Conservation (phyloP, 2,113 vertebrate genomes). For the Pteronura brasiliensis region DNA sequence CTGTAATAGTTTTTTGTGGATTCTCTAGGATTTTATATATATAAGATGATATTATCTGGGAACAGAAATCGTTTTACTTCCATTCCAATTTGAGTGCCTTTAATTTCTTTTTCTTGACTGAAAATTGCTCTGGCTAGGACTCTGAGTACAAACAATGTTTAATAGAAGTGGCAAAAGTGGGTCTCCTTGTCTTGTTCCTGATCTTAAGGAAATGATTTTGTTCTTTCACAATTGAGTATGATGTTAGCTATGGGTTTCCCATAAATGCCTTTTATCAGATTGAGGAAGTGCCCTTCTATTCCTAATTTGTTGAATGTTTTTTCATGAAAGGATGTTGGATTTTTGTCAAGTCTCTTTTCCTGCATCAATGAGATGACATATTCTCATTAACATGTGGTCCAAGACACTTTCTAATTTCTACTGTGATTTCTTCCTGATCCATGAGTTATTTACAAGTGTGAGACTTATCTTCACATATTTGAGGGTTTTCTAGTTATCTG, state of each 20-base stretch:
- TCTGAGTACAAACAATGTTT: neutral
- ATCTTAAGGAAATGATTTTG: neutral
- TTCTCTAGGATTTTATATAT: neutral
- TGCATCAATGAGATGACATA: neutral
- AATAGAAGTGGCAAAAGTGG: neutral
- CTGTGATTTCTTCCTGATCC: neutral
- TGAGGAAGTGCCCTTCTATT: neutral
- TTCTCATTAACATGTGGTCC: neutral
- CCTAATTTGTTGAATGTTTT: neutral
- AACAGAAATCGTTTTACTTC: neutral
- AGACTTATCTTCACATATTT: neutral
- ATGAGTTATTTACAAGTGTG: neutral
- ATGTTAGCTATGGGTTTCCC: neutral
- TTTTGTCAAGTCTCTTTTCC: neutral
- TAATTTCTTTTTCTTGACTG: neutral
- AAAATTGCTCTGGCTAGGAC: neutral
- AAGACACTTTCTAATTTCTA: neutral
- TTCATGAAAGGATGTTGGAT: neutral
- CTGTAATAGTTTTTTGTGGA: neutral
- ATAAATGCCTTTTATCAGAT: neutral
- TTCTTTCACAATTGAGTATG: neutral
- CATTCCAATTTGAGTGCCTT: neutral
- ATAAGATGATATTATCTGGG: neutral
- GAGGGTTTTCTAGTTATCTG: neutral
- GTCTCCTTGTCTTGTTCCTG: neutral